Evolutionary conservation across 2,888 invertebrate genomes (phyloP).

Genomic region (Carabus problematicus): DNA sequence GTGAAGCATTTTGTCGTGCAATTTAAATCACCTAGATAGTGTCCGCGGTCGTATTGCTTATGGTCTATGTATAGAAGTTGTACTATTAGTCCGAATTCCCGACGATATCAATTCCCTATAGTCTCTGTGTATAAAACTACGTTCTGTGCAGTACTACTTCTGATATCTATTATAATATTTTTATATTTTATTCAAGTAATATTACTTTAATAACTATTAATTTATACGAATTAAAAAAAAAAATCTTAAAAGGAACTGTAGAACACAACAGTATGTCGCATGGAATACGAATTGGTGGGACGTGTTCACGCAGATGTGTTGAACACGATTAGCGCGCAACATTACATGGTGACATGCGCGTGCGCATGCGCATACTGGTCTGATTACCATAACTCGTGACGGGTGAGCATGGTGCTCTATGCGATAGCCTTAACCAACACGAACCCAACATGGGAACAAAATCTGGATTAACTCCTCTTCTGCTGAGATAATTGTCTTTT

Average conservation of each 20-base stretch:
- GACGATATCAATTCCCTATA: no score
- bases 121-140: no score
- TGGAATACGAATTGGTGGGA: not conserved
- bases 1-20: conserved; percentile 21
- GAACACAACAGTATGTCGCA: no score
- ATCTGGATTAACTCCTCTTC: conserved; percentile 28
- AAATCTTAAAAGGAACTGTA: no score
- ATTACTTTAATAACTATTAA: no score
- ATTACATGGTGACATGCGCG: conserved; percentile 7
- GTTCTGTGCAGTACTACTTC: no score
- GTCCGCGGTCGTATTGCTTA: not conserved
- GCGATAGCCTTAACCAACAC: conserved; percentile 10
- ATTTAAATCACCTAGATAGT: conserved; percentile 19
- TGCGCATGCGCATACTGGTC: conserved; percentile 11
- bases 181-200: no score
- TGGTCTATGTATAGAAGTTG: not conserved
- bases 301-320: conserved; percentile 4
- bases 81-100: no score
- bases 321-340: conserved; percentile 8
- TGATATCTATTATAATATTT: no score
- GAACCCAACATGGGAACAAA: conserved; percentile 24
- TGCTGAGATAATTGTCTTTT: no score
- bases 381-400: conserved; percentile 17
- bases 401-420: conserved; percentile 4
- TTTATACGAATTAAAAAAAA: no score